Percentiles rank a stretch among this genome's conserved stretches.
phyloP scores from a whole-genome alignment of 2,113 vertebrate species.

The Aythya baeri region DNA sequence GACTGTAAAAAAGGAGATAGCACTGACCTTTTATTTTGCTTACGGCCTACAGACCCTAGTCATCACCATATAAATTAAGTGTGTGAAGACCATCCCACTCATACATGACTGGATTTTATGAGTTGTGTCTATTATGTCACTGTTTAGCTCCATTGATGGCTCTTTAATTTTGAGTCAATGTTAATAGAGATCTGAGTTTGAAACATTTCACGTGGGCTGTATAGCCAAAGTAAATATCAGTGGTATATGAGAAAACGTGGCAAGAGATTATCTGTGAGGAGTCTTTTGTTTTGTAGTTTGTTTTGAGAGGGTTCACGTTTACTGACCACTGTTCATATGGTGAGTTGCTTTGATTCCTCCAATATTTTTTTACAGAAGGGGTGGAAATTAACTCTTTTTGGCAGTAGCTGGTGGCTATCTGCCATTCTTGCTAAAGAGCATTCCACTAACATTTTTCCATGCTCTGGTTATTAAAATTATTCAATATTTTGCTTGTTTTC shows the following conservation, averaged over 20 bases:
- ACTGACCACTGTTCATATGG: background rate
- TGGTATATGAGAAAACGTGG: background rate
- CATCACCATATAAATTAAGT: background rate
- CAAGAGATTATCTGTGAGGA: background rate
- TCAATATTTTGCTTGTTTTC: background rate
- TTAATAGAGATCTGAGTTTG: background rate
- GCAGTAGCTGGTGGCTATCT: background rate
- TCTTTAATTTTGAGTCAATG: background rate
- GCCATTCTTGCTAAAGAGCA: background rate
- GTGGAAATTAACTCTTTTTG: background rate
- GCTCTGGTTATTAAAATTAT: background rate
- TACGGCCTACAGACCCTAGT: background rate
- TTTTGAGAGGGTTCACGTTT: background rate
- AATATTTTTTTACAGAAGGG: background rate
- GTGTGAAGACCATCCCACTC: background rate
- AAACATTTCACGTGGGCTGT: background rate
- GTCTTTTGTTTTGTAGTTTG: background rate
- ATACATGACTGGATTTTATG: background rate
- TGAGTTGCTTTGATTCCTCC: background rate
- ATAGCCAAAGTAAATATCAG: background rate
- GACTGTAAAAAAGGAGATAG: background rate
- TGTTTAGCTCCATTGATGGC: accelerated
- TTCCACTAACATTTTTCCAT: background rate
- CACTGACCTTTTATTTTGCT: background rate
- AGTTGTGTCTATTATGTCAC: background rate